Evolutionary conservation across 2,888 invertebrate species (phyloP), one percentile per base, ranked within the genome.

Genomic region (Fragum whitleyi): DNA sequence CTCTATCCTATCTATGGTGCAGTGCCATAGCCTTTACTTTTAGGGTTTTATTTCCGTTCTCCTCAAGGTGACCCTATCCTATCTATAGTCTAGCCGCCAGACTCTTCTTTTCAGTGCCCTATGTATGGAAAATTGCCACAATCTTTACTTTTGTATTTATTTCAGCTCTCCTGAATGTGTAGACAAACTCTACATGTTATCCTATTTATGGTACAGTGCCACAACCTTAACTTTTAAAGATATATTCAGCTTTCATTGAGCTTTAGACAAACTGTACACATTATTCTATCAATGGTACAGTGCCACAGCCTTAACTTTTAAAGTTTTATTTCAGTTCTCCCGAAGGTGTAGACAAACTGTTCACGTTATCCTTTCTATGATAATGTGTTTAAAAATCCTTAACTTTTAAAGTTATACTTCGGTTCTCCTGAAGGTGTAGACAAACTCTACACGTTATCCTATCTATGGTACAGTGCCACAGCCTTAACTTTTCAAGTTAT

Each of bases 31-130:
- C 32, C 32, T 6, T 36, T 3, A n/a, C n/a, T n/a, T n/a, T n/a
- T n/a, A n/a, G 3, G 32, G 3, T 36, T 36, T 47, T 2, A 19
- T 76, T 76, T 36, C 73, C 77, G 80, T 55, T 23, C 67, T 7
- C 76, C 79, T 16, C 79, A 79, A 29, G 82, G 83, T 11, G 51
- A 94, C 95, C 88, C 92, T 97, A 90, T 96, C 96, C 21, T 98
- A 98, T 93, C 95, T 98, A 91, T 98, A 97, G 97, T 98, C 97
- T 94, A 97, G 97, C 6, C 96, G n/a, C n/a, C n/a, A n/a, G n/a
- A n/a, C n/a, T n/a, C n/a, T n/a, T n/a, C n/a, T n/a, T 96, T 39
- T n/a, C n/a, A n/a, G n/a, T n/a, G n/a, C n/a, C n/a, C n/a, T n/a
- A n/a, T n/a, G n/a, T n/a, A n/a, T n/a, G n/a, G n/a, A n/a, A n/a